phyloP scores from a whole-genome alignment of 1,140 invertebrate genomes.

The Dendroctonus valens region DNA sequence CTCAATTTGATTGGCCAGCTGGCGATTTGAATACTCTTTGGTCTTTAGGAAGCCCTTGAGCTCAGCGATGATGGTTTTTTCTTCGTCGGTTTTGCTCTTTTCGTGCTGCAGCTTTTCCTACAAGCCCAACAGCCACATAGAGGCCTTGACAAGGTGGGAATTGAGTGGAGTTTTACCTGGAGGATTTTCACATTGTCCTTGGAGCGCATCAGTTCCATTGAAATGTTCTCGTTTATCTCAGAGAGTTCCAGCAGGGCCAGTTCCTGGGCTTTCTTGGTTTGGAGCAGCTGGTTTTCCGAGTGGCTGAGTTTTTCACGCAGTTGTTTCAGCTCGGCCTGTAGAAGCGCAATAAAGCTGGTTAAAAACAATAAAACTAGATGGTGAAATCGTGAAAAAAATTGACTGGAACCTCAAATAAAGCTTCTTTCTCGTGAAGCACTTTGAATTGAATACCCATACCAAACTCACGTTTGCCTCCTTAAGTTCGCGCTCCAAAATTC shows the following conservation, averaged over 20 bases:
- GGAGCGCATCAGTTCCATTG: conserved; percentile 40
- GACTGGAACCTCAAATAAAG: too few relatives aligned
- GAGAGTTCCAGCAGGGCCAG: conserved; percentile 41
- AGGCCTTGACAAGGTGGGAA: background rate
- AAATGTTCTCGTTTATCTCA: conserved; percentile 42
- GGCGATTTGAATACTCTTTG: conserved; percentile 31
- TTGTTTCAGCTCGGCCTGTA: conserved; percentile 51
- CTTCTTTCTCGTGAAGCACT: too few relatives aligned
- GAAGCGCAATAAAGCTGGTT: too few relatives aligned
- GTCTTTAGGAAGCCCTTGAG: conserved; percentile 34
- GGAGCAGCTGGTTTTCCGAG: conserved; percentile 52
- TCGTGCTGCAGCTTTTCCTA: conserved; percentile 37
- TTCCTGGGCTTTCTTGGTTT: conserved; percentile 37
- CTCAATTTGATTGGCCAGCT: conserved; percentile 21
- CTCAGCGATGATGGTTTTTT: conserved; percentile 36
- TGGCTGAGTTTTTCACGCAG: conserved; percentile 54
- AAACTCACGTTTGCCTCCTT: conserved; percentile 58
- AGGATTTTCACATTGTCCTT: conserved; percentile 36
- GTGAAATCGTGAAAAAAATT: too few relatives aligned
- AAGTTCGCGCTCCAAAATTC: conserved; percentile 62
- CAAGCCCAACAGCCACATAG: conserved; percentile 1
- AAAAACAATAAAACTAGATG: too few relatives aligned
- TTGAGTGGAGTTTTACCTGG: conserved; percentile 22
- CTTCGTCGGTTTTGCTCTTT: conserved; percentile 37
- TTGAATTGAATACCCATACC: too few relatives aligned